A percentile compares a stretch with the other conserved stretches of the same genome.
These are phyloP conservation scores for Drosophila acutilabella DNA, from an alignment of 2,888 invertebrate genomes.

Conservation along the genomic window DNA sequence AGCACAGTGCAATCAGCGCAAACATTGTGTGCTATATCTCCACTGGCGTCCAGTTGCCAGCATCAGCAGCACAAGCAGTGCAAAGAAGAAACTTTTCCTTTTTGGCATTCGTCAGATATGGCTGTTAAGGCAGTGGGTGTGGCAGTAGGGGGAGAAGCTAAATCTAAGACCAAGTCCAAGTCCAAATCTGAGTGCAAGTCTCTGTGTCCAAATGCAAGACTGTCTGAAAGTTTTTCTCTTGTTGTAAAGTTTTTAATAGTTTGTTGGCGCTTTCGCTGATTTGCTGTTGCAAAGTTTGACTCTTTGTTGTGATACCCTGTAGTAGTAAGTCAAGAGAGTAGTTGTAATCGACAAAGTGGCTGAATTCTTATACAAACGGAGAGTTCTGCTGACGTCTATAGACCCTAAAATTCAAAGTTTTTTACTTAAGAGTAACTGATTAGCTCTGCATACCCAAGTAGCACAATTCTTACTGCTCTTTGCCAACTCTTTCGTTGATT, in stretches of 20 bases:
- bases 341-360: background rate
- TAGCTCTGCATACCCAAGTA: background rate
- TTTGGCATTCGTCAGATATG: slow-evolving; percentile 81
- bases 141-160: slow-evolving; percentile 6
- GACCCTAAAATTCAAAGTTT: no score
- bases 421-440: background rate
- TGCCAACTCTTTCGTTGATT: no score
- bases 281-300: slow-evolving; percentile 67
- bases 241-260: slow-evolving; percentile 78
- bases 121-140: slow-evolving; percentile 51
- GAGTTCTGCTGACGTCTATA: no score
- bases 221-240: slow-evolving; percentile 68
- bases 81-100: slow-evolving; percentile 72
- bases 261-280: slow-evolving; percentile 79
- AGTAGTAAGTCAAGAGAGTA: background rate
- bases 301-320: slow-evolving; percentile 35
- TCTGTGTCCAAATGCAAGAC: slow-evolving; percentile 59
- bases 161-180: slow-evolving; percentile 24
- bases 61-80: slow-evolving; percentile 17
- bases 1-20: slow-evolving; percentile 77
- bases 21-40: slow-evolving; percentile 71
- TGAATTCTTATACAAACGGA: no score
- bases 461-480: no score
- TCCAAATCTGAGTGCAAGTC: slow-evolving; percentile 40
- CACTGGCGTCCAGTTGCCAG: slow-evolving; percentile 25